Base-by-base conservation (phyloP, 2,888 invertebrate species). In the Caenorhabditis zanzibari region DNA sequence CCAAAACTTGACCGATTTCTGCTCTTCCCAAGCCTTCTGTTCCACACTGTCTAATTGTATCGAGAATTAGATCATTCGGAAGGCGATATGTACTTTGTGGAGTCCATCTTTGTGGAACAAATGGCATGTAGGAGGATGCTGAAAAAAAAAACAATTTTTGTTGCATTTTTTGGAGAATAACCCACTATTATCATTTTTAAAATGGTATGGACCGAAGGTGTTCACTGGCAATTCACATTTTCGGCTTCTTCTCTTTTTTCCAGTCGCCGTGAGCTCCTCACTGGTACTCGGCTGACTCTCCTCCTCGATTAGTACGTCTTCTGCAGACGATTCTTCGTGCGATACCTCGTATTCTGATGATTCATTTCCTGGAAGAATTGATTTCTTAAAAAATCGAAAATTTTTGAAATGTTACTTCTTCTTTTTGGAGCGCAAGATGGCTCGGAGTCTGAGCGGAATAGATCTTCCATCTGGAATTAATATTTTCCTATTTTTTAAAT, bases 1-100 rank as follows among this genome's bases (percentile, higher is more conserved):
- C 88, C 19, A 91, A 19, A 10, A 61, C 73, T 26, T 86, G 73
- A 2, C 90, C 91, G 35, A 91, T 85, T 74, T 86, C 86, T 52
- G 52, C 61, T 68, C 87, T 79, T 24, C 68, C 68, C 9, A 68
- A 54, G 0, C 68, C 68, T 41, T 68, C 68, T 9, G 68, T 54
- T 9, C 68, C 76, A 19, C 7, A 68, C 7, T 44, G 14, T 49
- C 86, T 84, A 32, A 88, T 88, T 0, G 75, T 68, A 12, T 64
- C 22, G 7, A 85, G 41, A 5, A 85, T 75, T n/a, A 88, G 66
- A 64, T 88, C 88, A 14, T 68, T 52, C 0, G 88, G 83, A 5
- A 88, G 26, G 6, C 88, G 83, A 71, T 85, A 86, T 0, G 69
- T 28, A 12, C 35, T 68, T 16, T 75, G 73, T 2, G 86, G 81